phyloP scores from a whole-genome alignment of 2,888 invertebrate species.

The Catocala nupta region DNA sequence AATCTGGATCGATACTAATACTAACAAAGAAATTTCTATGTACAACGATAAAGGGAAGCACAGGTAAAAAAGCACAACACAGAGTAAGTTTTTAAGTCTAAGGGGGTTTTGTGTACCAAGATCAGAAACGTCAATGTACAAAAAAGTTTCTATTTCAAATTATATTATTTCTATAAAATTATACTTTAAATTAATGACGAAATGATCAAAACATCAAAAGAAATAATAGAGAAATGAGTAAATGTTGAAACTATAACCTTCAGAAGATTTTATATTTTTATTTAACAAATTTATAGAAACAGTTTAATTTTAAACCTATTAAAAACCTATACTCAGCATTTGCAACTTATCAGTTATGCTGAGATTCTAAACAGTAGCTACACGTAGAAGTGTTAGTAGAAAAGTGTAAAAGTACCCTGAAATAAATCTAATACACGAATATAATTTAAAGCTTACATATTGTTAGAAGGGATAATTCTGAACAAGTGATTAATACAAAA shows the following conservation, averaged over 20 bases:
- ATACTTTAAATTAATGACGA: not conserved
- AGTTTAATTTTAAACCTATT: constrained; percentile 21
- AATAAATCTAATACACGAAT: constrained; percentile 53
- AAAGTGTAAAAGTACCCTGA: constrained; percentile 83
- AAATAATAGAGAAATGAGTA: not conserved
- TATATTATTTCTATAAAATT: not conserved
- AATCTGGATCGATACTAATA: constrained; percentile 26
- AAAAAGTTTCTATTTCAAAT: not conserved
- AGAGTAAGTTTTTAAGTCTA: constrained; percentile 61
- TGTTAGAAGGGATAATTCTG: constrained; percentile 38
- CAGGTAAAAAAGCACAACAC: constrained; percentile 81
- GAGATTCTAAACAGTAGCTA: constrained; percentile 41
- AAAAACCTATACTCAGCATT: constrained; percentile 19
- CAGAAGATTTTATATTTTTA: not conserved
- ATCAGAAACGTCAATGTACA: constrained; percentile 7
- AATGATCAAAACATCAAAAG: not conserved
- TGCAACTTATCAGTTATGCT: constrained; percentile 31
- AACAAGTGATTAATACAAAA: constrained; percentile 26
- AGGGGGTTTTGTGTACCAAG: constrained; percentile 14
- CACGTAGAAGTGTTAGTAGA: constrained; percentile 59
- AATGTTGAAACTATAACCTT: not conserved
- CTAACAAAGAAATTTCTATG: constrained; percentile 41
- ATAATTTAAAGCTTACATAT: constrained; percentile 56
- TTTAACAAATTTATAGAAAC: no score
- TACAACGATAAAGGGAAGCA: constrained; percentile 73